These are phyloP conservation scores for Spongilla lacustris DNA, from an alignment of 37 sponge, comb jelly and placozoan species.

Conservation along the genomic window DNA sequence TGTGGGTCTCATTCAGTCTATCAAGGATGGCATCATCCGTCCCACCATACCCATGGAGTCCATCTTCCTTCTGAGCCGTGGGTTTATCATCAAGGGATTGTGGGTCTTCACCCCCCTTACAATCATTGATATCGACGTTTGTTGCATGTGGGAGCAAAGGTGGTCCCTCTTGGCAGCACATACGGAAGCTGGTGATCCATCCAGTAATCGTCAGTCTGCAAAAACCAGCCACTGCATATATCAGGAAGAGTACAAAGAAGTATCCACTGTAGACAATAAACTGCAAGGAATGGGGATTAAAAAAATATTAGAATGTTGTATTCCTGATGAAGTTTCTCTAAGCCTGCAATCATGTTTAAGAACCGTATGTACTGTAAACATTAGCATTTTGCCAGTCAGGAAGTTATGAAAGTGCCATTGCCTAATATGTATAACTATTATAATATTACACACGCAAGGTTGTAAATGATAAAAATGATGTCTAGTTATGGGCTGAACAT, in stretches of 20 bases:
- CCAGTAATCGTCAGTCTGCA: constrained; percentile 17
- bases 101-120: not conserved
- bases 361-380: too few relatives aligned
- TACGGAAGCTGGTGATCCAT: constrained; percentile 19
- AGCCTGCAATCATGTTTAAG: too few relatives aligned
- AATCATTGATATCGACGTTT: not conserved
- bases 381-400: too few relatives aligned
- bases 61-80: not conserved
- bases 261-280: constrained; percentile 45
- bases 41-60: not conserved
- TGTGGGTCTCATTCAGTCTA: too few relatives aligned
- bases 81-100: not conserved
- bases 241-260: constrained; percentile 25
- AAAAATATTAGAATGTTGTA: not conserved
- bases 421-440: too few relatives aligned
- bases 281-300: not conserved
- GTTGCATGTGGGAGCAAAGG: not conserved
- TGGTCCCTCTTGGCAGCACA: constrained; percentile 10
- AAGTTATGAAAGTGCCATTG: too few relatives aligned
- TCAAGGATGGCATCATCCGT: not conserved
- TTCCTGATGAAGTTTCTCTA: too few relatives aligned
- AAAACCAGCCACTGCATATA: constrained; percentile 27
- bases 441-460: too few relatives aligned
- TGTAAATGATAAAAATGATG: too few relatives aligned
- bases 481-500: too few relatives aligned